phyloP scores from a whole-genome alignment of 2,888 invertebrate species.

The Cheilosia impressa region DNA sequence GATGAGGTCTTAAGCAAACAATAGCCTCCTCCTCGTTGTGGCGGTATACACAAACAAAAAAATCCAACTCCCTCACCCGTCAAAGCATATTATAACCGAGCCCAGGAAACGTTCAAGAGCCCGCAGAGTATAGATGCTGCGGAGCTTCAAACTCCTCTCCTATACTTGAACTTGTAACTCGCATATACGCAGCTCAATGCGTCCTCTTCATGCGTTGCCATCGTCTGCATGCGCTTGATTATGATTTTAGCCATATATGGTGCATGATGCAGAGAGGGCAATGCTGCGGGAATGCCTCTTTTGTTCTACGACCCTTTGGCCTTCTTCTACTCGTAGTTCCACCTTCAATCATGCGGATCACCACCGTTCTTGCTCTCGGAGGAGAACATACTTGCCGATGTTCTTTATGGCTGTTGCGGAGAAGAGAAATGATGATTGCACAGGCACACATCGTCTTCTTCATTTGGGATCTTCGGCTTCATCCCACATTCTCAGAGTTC shows the following conservation, averaged over 20 bases:
- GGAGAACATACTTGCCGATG: constrained; percentile 40
- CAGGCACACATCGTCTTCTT: constrained; percentile 46
- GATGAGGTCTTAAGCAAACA: constrained; percentile 73
- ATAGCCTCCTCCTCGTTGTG: constrained; percentile 63
- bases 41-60: constrained; percentile 47
- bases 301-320: constrained; percentile 62
- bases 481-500: constrained; percentile 45
- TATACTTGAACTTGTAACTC: constrained; percentile 36
- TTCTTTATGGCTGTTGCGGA: constrained; percentile 54
- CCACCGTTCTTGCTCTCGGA: constrained; percentile 21
- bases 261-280: not conserved
- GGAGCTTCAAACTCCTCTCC: constrained; percentile 4
- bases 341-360: constrained; percentile 71
- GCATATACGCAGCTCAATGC: constrained; percentile 42
- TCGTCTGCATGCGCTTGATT: constrained; percentile 51
- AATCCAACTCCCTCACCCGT: constrained; percentile 38
- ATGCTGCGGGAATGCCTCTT: constrained; percentile 11
- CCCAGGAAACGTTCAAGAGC: constrained; percentile 56
- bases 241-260: constrained; percentile 51
- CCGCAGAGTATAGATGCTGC: not conserved
- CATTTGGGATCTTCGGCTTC: constrained; percentile 9
- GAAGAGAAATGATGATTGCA: constrained; percentile 73
- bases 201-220: constrained; percentile 26
- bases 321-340: constrained; percentile 49
- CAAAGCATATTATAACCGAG: constrained; percentile 40